Percentiles rank a stretch among this genome's conserved stretches.
Conservation (phyloP, 2,797 vertebrate species). For the Philypnodon macrostomus region DNA sequence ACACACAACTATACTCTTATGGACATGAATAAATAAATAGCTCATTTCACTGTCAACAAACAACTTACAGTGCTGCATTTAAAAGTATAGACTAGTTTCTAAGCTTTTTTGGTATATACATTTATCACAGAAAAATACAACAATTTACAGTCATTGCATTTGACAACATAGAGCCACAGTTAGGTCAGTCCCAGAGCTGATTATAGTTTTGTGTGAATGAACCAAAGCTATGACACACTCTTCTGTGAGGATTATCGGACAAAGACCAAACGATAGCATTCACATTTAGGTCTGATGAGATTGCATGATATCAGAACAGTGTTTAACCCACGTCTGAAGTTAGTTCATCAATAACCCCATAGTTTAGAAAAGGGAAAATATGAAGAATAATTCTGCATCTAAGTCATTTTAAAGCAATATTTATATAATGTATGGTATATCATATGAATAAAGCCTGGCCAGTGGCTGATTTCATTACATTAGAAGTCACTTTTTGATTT, state of each 20-base stretch:
- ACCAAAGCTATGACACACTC: slow-evolving; percentile 31
- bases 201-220: slow-evolving; percentile 35
- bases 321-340: slow-evolving; percentile 6
- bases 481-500: no score
- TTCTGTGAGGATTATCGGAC: slow-evolving; percentile 9
- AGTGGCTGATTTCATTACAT: no score
- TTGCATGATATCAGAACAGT: slow-evolving; percentile 41
- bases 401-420: no score
- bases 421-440: no score
- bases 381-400: no score
- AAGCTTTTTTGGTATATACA: slow-evolving; percentile 51
- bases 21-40: slow-evolving; percentile 67
- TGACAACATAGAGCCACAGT: slow-evolving; percentile 73
- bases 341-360: neutral
- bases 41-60: slow-evolving; percentile 60
- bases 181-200: slow-evolving; percentile 44
- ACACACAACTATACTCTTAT: slow-evolving; percentile 63
- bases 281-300: slow-evolving; percentile 45
- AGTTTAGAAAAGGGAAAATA: no score
- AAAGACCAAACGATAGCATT: slow-evolving; percentile 53
- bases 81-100: slow-evolving; percentile 56
- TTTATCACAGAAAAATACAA: slow-evolving; percentile 75
- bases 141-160: no score
- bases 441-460: neutral
- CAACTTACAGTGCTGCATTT: slow-evolving; percentile 53